Evolutionary conservation across 2,113 vertebrate genomes (phyloP).

Genomic region (Indicator indicator): DNA sequence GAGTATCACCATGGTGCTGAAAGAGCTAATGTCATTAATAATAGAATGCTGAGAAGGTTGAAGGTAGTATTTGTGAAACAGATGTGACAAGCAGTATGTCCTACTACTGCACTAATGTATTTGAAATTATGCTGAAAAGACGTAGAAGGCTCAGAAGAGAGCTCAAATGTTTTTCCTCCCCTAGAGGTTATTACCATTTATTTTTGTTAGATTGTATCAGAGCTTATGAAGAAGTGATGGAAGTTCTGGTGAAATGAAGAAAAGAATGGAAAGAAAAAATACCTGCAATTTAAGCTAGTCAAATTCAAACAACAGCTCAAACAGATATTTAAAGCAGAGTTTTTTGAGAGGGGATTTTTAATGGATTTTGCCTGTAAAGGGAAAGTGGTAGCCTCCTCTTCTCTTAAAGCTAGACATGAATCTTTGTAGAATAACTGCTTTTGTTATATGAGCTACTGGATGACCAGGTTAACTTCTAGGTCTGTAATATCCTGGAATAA

Average conservation of each 20-base stretch:
- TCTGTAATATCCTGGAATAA: not conserved
- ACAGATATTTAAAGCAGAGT: not conserved
- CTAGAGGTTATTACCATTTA: not conserved
- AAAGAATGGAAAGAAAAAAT: not conserved
- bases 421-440: not conserved
- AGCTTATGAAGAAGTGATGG: not conserved
- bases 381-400: not conserved
- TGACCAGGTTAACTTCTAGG: not conserved
- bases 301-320: not conserved
- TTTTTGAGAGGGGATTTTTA: not conserved
- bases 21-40: not conserved
- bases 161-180: not conserved
- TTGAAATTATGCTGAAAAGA: not conserved
- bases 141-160: not conserved
- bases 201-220: not conserved
- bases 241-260: not conserved
- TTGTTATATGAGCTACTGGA: not conserved
- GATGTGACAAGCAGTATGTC: not conserved
- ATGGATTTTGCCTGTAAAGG: not conserved
- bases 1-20: not conserved
- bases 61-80: constrained; percentile 1
- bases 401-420: not conserved
- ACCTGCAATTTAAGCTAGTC: not conserved
- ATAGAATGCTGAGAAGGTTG: not conserved
- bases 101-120: not conserved